Evolutionary conservation across 1,140 invertebrate species (phyloP).

Genomic region (Thaumatotibia leucotreta): DNA sequence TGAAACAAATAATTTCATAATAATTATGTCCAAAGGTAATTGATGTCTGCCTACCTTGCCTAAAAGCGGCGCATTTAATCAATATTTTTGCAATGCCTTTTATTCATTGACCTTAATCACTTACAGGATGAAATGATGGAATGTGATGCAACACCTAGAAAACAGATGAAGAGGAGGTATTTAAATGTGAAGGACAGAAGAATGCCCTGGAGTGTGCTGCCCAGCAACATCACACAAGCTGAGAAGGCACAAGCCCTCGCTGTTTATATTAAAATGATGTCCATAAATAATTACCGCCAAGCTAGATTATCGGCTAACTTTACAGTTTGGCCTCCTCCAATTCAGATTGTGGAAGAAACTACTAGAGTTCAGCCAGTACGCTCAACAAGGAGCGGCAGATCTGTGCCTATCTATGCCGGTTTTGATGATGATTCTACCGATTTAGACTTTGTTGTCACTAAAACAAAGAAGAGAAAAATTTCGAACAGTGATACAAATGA

Average conservation of each 20-base stretch:
- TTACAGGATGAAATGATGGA: slow-evolving; percentile 34
- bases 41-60: no score
- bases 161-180: slow-evolving; percentile 59
- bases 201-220: slow-evolving; percentile 72
- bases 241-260: slow-evolving; percentile 60
- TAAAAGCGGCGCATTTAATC: no score
- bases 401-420: slow-evolving; percentile 59
- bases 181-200: slow-evolving; percentile 65
- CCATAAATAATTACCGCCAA: slow-evolving; percentile 58
- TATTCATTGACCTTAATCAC: no score
- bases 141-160: slow-evolving; percentile 30
- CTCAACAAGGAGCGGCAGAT: slow-evolving; percentile 64
- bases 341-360: slow-evolving; percentile 59
- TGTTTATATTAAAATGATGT: slow-evolving; percentile 67
- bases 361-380: slow-evolving; percentile 53
- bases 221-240: slow-evolving; percentile 43
- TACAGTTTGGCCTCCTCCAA: slow-evolving; percentile 53
- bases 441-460: slow-evolving; percentile 59
- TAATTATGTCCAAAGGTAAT: no score
- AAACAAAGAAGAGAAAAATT: slow-evolving; percentile 59
- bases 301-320: slow-evolving; percentile 53
- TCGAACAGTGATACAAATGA: slow-evolving; percentile 47
- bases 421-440: slow-evolving; percentile 70
- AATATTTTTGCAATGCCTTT: no score
- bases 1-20: no score